A percentile compares a stretch with the other conserved stretches of the same genome.
Conservation (phyloP, 2,888 invertebrate species). For the Metalampra italica region DNA sequence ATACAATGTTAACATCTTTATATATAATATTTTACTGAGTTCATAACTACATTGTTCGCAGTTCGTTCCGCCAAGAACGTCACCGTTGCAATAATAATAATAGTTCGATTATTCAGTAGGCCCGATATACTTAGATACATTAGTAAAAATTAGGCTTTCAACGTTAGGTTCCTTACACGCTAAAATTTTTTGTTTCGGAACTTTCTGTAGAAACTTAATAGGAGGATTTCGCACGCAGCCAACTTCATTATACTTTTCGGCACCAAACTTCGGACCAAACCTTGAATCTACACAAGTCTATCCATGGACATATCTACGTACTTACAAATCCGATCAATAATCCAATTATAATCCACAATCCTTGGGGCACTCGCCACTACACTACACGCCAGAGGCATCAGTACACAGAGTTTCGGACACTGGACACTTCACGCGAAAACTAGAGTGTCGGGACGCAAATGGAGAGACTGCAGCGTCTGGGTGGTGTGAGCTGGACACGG, state of each 20-base stretch:
- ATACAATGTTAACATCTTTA: conserved; percentile 71
- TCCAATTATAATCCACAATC: conserved; percentile 20
- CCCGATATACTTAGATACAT: conserved; percentile 57
- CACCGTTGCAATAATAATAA: conserved; percentile 20
- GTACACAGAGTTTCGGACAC: conserved; percentile 15
- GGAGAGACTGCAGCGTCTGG: conserved; percentile 52
- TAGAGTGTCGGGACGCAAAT: conserved; percentile 62
- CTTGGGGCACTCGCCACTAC: conserved; percentile 32
- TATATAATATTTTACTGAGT: conserved; percentile 57
- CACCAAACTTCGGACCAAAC: conserved; percentile 23
- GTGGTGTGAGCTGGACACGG: conserved; percentile 62
- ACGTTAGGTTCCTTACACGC: conserved; percentile 40
- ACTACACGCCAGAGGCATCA: conserved; percentile 13
- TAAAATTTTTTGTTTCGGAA: conserved; percentile 39
- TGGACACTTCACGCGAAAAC: conserved; percentile 60
- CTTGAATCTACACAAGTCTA: conserved; percentile 5
- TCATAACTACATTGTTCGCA: conserved; percentile 42
- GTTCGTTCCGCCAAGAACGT: conserved; percentile 17
- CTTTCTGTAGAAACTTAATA: conserved; percentile 34
- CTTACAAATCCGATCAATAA: conserved; percentile 31
- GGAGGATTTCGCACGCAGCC: conserved; percentile 34
- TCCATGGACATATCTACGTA: conserved; percentile 25
- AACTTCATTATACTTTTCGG: conserved; percentile 14
- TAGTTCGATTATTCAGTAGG: conserved; percentile 69
- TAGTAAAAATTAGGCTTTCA: conserved; percentile 66